Evolutionary conservation across 2,888 invertebrate genomes (phyloP).

Genomic region (Creontiades dilutus): DNA sequence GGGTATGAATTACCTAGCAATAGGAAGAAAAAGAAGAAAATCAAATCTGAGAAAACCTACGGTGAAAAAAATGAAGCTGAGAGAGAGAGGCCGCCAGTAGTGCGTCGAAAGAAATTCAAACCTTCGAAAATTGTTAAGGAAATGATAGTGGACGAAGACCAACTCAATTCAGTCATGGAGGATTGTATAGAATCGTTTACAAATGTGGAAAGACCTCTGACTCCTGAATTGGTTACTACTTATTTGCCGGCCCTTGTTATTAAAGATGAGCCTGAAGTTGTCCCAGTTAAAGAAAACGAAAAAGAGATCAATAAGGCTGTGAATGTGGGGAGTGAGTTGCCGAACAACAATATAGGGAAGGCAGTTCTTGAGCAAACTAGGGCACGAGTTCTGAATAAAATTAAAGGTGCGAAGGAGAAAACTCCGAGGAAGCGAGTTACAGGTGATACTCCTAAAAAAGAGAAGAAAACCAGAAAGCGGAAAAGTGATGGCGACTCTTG

Average conservation of each 20-base stretch:
- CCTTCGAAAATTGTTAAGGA: background rate
- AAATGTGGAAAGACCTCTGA: background rate
- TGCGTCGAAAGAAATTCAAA: constrained; percentile 2
- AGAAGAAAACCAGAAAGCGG: constrained; percentile 48
- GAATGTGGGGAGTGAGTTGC: background rate
- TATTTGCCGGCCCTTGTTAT: background rate
- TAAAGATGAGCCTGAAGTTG: background rate
- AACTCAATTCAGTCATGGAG: constrained; percentile 3
- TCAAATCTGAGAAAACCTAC: constrained; percentile 34
- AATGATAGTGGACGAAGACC: constrained; percentile 23
- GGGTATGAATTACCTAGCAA: constrained; percentile 80
- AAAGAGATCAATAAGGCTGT: background rate
- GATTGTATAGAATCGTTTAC: background rate
- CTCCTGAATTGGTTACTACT: background rate
- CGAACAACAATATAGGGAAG: background rate
- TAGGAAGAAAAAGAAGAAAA: constrained; percentile 77
- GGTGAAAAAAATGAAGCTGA: background rate
- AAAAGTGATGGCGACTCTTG: constrained; percentile 12
- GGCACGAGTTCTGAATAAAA: constrained; percentile 45
- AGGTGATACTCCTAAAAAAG: background rate
- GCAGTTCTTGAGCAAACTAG: constrained; percentile 40
- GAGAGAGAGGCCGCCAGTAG: background rate
- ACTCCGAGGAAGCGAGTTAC: constrained; percentile 5
- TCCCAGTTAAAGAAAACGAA: background rate
- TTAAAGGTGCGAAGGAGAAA: constrained; percentile 40